A percentile compares a stretch with the other conserved stretches of the same genome.
Conservation (phyloP, 2,888 invertebrate genomes). For the Rhorus exstirpatorius region DNA sequence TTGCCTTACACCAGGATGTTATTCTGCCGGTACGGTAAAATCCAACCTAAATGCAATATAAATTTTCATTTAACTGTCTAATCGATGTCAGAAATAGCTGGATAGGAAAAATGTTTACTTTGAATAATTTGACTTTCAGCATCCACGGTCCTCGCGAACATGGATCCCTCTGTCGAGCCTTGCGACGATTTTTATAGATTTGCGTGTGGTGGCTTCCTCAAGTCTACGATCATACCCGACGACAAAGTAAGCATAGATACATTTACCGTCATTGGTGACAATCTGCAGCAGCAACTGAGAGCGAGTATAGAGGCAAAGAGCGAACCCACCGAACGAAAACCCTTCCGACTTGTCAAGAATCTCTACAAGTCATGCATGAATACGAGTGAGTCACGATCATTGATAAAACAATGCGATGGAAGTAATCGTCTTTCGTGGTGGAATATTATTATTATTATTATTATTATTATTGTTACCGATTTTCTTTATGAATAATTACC, state of each 20-base stretch:
- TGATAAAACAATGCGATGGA: too few species aligned
- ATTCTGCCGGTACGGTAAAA: too few species aligned
- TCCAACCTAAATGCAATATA: too few species aligned
- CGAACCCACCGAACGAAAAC: conserved; percentile 88
- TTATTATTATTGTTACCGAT: too few species aligned
- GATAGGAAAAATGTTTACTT: too few species aligned
- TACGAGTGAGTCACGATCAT: conserved; percentile 89
- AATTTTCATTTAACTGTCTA: too few species aligned
- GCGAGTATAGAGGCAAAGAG: conserved; percentile 89
- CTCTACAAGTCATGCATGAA: conserved; percentile 96
- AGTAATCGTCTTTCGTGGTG: too few species aligned
- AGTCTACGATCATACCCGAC: conserved; percentile 91
- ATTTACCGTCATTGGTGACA: conserved; percentile 90
- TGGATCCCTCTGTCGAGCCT: conserved; percentile 90
- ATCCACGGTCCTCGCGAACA: conserved; percentile 89
- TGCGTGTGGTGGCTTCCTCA: conserved; percentile 89
- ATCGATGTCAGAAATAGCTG: too few species aligned
- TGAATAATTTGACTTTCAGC: conserved; percentile 87
- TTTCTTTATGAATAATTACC: too few species aligned
- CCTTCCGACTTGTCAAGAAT: conserved; percentile 93
- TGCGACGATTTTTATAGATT: conserved; percentile 89
- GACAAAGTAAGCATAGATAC: conserved; percentile 91
- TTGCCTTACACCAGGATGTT: too few species aligned
- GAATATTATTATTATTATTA: too few species aligned
- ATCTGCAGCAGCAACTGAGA: conserved; percentile 90